phyloP scores from a whole-genome alignment of 1,140 invertebrate species.

The Drosophila ficusphila region DNA sequence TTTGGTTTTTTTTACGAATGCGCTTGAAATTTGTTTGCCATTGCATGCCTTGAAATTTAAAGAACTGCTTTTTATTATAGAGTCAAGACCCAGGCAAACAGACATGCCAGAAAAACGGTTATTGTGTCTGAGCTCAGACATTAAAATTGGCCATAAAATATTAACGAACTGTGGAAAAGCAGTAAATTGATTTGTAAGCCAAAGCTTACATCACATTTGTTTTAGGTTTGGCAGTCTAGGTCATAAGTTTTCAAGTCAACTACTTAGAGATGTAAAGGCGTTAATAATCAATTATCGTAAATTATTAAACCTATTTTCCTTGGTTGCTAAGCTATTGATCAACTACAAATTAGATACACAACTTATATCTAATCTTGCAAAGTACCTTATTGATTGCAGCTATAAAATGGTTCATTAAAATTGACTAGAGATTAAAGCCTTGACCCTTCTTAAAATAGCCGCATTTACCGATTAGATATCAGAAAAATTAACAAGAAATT shows the following conservation, averaged over 20 bases:
- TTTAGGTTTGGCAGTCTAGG: background rate
- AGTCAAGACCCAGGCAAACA: background rate
- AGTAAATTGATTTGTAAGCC: constrained; percentile 1
- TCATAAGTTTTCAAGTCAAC: background rate
- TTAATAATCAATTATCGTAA: too few relatives aligned
- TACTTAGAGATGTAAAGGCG: too few relatives aligned
- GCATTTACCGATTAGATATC: background rate
- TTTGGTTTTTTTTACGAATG: constrained; percentile 33
- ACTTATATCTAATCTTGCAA: background rate
- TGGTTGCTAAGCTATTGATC: too few relatives aligned
- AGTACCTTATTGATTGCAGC: background rate
- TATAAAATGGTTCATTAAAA: background rate
- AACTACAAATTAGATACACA: background rate
- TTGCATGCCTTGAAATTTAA: constrained; percentile 19
- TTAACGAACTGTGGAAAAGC: background rate
- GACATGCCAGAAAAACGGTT: background rate
- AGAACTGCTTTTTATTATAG: background rate
- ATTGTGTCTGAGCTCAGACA: background rate
- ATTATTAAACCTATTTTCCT: too few relatives aligned
- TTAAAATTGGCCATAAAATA: constrained; percentile 6
- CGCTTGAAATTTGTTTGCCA: constrained; percentile 14
- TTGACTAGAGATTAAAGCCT: background rate
- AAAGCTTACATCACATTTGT: background rate
- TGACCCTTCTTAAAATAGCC: background rate
- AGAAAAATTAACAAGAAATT: too few relatives aligned